A percentile compares a stretch with the other conserved stretches of the same genome.
phyloP scores from a whole-genome alignment of 2,113 vertebrate species.

The Xiphophorus maculatus region DNA sequence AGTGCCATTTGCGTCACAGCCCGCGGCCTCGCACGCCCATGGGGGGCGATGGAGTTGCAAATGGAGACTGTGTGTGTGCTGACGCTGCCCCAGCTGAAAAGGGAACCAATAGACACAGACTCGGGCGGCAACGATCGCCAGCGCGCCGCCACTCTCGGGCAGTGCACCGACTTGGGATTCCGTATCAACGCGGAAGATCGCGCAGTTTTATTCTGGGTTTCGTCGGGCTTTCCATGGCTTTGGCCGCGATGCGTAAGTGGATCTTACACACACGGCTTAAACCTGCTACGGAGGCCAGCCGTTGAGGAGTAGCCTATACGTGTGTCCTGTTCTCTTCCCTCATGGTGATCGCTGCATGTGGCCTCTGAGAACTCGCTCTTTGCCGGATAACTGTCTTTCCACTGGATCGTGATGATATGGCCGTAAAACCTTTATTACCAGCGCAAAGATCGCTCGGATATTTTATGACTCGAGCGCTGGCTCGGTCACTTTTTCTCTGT shows the following conservation, averaged over 20 bases:
- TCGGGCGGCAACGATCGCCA: slow-evolving; percentile 58
- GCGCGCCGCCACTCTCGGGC: slow-evolving; percentile 60
- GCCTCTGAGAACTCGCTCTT: slow-evolving; percentile 50
- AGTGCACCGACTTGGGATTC: slow-evolving; percentile 43
- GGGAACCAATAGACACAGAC: slow-evolving; percentile 62
- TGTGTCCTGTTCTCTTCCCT: slow-evolving; percentile 45
- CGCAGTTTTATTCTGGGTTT: slow-evolving; percentile 30
- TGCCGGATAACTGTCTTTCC: slow-evolving; percentile 22
- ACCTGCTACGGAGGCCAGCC: slow-evolving; percentile 49
- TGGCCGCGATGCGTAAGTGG: slow-evolving; percentile 67
- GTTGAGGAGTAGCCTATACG: slow-evolving; percentile 26
- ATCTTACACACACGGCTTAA: slow-evolving; percentile 40
- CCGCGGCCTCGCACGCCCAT: slow-evolving; percentile 76
- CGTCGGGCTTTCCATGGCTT: slow-evolving; percentile 33
- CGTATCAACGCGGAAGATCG: slow-evolving; percentile 57
- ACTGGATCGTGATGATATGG: slow-evolving; percentile 28
- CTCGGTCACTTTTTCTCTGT: background rate
- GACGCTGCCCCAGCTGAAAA: slow-evolving; percentile 73
- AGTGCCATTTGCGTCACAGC: slow-evolving; percentile 79
- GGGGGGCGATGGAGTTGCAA: slow-evolving; percentile 77
- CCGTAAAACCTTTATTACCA: slow-evolving; percentile 46
- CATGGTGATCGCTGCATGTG: slow-evolving; percentile 69
- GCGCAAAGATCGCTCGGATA: slow-evolving; percentile 8
- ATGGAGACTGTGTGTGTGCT: slow-evolving; percentile 70
- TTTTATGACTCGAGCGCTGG: slow-evolving; percentile 26